Conservation (phyloP, 2,113 vertebrate species). For the Prinia subflava region DNA sequence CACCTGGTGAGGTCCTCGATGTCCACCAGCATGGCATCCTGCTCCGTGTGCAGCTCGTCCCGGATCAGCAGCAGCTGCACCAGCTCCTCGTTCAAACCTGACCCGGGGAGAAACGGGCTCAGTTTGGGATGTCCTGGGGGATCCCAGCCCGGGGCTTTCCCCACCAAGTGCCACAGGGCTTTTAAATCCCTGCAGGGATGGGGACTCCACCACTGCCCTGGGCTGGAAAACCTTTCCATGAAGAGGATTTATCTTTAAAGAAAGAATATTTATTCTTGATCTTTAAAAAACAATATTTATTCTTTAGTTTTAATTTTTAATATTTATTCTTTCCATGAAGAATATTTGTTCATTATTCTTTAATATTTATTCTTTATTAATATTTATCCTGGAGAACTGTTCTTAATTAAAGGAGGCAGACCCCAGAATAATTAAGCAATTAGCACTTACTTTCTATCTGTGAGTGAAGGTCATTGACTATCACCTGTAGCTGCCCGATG, state of each 20-base stretch:
- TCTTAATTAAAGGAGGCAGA: background rate
- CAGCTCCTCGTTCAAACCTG: slow-evolving; percentile 97
- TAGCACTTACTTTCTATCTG: slow-evolving; percentile 94
- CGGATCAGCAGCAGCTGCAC: slow-evolving; percentile 97
- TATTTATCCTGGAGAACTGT: background rate
- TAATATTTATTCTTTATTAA: no score
- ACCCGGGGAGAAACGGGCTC: background rate
- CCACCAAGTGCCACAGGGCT: background rate
- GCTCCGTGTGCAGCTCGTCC: slow-evolving; percentile 97
- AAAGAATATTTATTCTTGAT: no score
- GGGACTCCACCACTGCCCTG: background rate
- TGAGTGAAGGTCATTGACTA: slow-evolving; percentile 98
- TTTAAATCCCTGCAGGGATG: background rate
- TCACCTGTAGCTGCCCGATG: slow-evolving; percentile 95
- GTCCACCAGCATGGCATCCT: slow-evolving; percentile 98
- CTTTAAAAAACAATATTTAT: no score
- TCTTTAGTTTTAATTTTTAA: no score
- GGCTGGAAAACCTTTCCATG: background rate
- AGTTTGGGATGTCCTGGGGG: background rate
- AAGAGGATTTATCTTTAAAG: no score
- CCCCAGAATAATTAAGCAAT: background rate
- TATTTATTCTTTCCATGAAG: no score
- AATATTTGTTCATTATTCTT: no score
- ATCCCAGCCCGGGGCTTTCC: rapidly evolving
- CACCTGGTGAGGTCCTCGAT: slow-evolving; percentile 98